These are phyloP conservation scores for Ramphastos sulfuratus DNA, from an alignment of 2,113 vertebrate species.

Conservation along the genomic window DNA sequence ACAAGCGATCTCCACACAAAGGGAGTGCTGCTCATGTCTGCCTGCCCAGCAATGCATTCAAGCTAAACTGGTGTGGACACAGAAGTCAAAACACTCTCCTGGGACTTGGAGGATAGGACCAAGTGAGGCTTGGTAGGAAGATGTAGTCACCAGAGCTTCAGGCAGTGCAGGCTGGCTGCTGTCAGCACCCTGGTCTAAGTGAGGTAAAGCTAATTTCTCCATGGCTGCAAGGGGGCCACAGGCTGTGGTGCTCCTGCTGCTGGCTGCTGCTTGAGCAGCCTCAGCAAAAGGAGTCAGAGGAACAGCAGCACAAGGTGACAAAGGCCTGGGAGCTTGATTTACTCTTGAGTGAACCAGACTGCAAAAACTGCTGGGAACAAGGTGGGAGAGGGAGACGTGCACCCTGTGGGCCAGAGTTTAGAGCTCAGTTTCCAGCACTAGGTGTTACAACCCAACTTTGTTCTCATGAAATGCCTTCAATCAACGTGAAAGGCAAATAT, in stretches of 20 bases:
- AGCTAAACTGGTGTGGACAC: background rate
- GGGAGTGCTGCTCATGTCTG: fast-evolving
- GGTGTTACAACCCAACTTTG: background rate
- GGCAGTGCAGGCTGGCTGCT: too few species aligned
- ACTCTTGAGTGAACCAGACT: too few species aligned
- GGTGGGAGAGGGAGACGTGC: too few species aligned
- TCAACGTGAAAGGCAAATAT: background rate
- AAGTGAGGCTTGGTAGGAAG: fast-evolving
- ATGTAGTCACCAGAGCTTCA: background rate
- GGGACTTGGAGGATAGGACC: background rate
- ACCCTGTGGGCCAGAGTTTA: background rate
- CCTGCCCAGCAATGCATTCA: fast-evolving
- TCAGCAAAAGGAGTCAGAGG: too few species aligned
- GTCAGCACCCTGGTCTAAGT: too few species aligned
- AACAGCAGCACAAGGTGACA: too few species aligned
- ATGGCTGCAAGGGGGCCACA: too few species aligned
- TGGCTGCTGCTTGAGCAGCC: too few species aligned
- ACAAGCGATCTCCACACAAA: background rate
- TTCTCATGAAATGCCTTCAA: background rate
- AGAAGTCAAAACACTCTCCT: background rate
- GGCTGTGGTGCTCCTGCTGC: too few species aligned
- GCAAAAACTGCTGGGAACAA: too few species aligned
- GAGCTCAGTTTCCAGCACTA: background rate
- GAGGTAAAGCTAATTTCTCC: too few species aligned
- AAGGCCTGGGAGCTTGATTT: too few species aligned